Evolutionary conservation across 1,140 invertebrate genomes (phyloP).

Genomic region (Proctacanthus coquilletti): DNA sequence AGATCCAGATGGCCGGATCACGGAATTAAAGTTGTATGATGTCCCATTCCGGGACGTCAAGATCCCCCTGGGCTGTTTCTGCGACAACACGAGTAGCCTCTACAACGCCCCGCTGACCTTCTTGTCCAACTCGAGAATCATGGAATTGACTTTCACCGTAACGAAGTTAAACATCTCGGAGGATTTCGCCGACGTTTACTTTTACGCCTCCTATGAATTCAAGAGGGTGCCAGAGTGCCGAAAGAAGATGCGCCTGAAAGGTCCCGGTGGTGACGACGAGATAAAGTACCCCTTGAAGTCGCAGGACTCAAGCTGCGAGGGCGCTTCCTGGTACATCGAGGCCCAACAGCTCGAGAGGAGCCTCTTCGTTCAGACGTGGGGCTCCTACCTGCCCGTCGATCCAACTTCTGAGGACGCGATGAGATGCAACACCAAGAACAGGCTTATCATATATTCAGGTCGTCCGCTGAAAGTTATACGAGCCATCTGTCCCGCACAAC

Average conservation of each 20-base stretch:
- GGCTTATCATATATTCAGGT: conserved; percentile 46
- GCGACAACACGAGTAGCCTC: conserved; percentile 42
- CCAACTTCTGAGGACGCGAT: conserved; percentile 38
- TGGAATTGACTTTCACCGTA: conserved; percentile 46
- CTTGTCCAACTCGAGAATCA: conserved; percentile 41
- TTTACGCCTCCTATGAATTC: conserved; percentile 50
- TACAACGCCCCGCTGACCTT: conserved; percentile 41
- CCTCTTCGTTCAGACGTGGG: conserved; percentile 59
- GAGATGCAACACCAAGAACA: conserved; percentile 43
- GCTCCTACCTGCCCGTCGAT: conserved; percentile 37
- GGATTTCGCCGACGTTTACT: conserved; percentile 50
- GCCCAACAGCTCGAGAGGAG: conserved; percentile 52
- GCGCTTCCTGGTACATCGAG: conserved; percentile 56
- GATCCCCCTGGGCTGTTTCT: conserved; percentile 45
- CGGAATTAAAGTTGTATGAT: conserved; percentile 43
- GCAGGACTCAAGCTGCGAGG: conserved; percentile 49
- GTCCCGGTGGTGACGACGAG: conserved; percentile 43
- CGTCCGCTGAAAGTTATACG: conserved; percentile 45
- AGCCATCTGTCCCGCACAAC: conserved; percentile 55
- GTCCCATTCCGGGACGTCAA: conserved; percentile 46
- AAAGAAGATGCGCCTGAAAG: conserved; percentile 42
- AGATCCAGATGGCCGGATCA: conserved; percentile 36
- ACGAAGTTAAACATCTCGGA: conserved; percentile 49
- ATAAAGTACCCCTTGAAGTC: conserved; percentile 39
- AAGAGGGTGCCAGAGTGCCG: conserved; percentile 46